Percentiles rank a stretch among this genome's conserved stretches.
Evolutionary conservation across 2,888 invertebrate genomes (phyloP).

Genomic region (Hypolimnas misippus): DNA sequence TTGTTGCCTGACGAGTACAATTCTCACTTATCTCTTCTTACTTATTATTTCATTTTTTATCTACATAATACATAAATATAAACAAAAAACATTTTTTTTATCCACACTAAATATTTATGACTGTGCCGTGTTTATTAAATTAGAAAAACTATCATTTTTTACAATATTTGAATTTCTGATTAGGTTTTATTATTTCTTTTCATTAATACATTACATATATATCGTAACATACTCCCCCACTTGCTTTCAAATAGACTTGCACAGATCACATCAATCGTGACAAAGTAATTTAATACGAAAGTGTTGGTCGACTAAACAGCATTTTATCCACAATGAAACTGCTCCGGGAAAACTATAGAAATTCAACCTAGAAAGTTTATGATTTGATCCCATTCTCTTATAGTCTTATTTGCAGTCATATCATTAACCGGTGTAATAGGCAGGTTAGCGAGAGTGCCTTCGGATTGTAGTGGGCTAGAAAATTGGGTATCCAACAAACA

Average conservation of each 20-base stretch:
- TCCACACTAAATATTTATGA: not conserved
- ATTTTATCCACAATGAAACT: conserved; percentile 48
- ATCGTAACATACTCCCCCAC: too few species aligned
- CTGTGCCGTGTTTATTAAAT: not conserved
- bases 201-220: too few species aligned
- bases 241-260: not conserved
- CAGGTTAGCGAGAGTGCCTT: not conserved
- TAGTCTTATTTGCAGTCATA: conserved; percentile 16
- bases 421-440: conserved; percentile 7
- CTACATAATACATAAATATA: too few species aligned
- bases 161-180: too few species aligned
- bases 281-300: not conserved
- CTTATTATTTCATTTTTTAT: not conserved
- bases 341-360: conserved; percentile 41
- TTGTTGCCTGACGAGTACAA: conserved; percentile 1
- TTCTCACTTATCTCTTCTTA: not conserved
- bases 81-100: not conserved
- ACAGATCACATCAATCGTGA: not conserved
- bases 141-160: too few species aligned
- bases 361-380: conserved; percentile 53
- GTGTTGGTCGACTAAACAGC: not conserved
- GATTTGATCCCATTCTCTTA: conserved; percentile 51
- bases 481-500: conserved; percentile 51
- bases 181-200: too few species aligned
- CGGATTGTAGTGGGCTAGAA: conserved; percentile 18